Evolutionary conservation across 1,140 invertebrate species (phyloP).

Genomic region (Mamestra configurata): DNA sequence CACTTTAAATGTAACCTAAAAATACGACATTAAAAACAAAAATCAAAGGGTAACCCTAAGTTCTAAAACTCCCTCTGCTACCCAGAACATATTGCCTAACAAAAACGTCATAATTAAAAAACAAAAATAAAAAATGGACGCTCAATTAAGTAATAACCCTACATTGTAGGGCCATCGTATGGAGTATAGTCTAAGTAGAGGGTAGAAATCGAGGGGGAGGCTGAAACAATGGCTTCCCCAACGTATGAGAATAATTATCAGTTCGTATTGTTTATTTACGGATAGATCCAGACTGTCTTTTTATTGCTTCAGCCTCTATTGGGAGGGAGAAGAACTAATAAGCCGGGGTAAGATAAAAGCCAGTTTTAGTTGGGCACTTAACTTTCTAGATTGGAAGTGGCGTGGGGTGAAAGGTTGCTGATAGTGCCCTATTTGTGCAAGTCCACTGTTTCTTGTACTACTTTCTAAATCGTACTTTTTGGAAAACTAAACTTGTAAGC

Average conservation of each 20-base stretch:
- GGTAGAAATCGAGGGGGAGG: conserved; percentile 61
- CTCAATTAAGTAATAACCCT: conserved; percentile 79
- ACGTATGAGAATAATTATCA: conserved; percentile 80
- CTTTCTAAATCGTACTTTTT: too few species aligned
- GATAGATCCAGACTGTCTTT: conserved; percentile 75
- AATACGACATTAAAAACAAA: too few species aligned
- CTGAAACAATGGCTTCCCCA: conserved; percentile 80
- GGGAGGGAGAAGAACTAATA: conserved; percentile 35
- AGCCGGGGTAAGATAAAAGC: conserved; percentile 10
- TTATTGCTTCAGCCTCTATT: conserved; percentile 63
- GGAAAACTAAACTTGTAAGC: too few species aligned
- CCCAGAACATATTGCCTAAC: conserved; percentile 34
- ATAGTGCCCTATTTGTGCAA: neutral
- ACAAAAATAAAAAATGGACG: conserved; percentile 76
- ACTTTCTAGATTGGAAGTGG: neutral
- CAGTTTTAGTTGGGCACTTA: conserved; percentile 21
- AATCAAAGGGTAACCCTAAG: conserved; percentile 8
- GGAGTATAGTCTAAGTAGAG: conserved; percentile 72
- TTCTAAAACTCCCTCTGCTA: neutral
- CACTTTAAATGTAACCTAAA: too few species aligned
- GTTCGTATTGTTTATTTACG: conserved; percentile 69
- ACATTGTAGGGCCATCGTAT: conserved; percentile 78
- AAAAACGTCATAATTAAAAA: conserved; percentile 52
- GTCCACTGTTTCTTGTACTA: neutral
- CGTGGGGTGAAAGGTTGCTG: neutral